These are phyloP conservation scores for Notoglanidium macrostoma DNA, from an alignment of 2,797 vertebrate genomes.

Conservation along the genomic window DNA sequence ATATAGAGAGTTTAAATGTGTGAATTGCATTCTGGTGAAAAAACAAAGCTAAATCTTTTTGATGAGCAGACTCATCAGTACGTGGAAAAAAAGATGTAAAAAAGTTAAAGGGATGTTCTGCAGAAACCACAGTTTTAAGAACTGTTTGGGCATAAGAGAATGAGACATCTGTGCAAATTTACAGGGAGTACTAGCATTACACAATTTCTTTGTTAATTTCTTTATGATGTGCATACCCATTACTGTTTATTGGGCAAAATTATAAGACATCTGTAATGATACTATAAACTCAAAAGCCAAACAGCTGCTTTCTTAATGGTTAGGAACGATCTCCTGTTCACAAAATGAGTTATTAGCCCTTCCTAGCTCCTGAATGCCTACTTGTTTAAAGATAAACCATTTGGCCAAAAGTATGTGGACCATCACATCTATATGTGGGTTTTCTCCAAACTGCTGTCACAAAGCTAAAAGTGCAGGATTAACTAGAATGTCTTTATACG, in stretches of 20 bases:
- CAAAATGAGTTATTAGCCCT: neutral
- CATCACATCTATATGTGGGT: neutral
- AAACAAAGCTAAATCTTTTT: neutral
- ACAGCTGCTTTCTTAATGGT: conserved; percentile 21
- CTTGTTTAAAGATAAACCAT: neutral
- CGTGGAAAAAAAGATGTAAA: neutral
- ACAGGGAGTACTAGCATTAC: neutral
- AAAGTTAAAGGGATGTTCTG: neutral
- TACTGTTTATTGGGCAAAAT: conserved; percentile 22
- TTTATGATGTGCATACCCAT: conserved; percentile 30
- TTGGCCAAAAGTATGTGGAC: neutral
- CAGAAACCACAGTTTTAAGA: neutral
- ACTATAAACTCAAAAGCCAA: conserved; percentile 14
- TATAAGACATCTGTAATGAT: conserved; percentile 21
- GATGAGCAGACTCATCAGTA: neutral
- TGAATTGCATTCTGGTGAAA: neutral
- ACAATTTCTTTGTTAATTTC: conserved; percentile 20
- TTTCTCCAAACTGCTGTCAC: neutral
- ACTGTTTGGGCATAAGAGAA: neutral
- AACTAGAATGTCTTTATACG: neutral
- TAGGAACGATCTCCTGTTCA: conserved; percentile 3
- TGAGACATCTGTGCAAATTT: conserved; percentile 23
- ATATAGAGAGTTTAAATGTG: neutral
- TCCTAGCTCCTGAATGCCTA: neutral
- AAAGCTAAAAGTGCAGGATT: neutral